Conservation (phyloP, 2,113 vertebrate genomes). For the Sprattus sprattus region DNA sequence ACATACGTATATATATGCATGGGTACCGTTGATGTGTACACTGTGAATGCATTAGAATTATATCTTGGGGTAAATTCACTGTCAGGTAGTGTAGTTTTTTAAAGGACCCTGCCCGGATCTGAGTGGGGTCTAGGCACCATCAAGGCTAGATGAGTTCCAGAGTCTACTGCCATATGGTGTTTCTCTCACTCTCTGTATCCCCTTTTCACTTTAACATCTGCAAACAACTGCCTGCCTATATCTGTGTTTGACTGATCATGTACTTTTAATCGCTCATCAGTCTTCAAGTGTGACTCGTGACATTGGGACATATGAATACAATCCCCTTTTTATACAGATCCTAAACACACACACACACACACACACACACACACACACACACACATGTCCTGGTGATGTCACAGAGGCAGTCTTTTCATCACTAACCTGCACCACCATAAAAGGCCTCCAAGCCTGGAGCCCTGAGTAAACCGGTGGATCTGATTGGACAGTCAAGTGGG, state of each 20-base stretch:
- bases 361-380: conserved; percentile 3
- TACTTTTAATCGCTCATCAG: not conserved
- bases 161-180: too few relatives aligned
- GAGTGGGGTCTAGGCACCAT: too few relatives aligned
- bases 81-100: too few relatives aligned
- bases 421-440: conserved; percentile 7
- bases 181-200: not conserved
- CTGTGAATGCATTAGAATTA: too few relatives aligned
- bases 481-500: conserved; percentile 21
- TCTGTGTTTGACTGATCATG: not conserved
- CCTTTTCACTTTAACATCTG: not conserved
- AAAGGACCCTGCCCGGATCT: too few relatives aligned
- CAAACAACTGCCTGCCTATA: not conserved
- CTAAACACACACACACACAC: too few relatives aligned
- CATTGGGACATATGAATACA: not conserved
- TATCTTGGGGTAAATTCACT: too few relatives aligned
- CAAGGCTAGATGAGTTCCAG: too few relatives aligned
- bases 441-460: not conserved
- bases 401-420: not conserved
- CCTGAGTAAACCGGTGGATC: not conserved
- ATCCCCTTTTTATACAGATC: not conserved
- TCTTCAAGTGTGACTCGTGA: not conserved
- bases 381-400: not conserved
- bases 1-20: too few relatives aligned
- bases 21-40: too few relatives aligned